Evolutionary conservation across 35 echinoderm and acorn worm species (phyloP), one percentile per base, ranked within the genome.

Genomic region (Heliocidaris erythrogramma): DNA sequence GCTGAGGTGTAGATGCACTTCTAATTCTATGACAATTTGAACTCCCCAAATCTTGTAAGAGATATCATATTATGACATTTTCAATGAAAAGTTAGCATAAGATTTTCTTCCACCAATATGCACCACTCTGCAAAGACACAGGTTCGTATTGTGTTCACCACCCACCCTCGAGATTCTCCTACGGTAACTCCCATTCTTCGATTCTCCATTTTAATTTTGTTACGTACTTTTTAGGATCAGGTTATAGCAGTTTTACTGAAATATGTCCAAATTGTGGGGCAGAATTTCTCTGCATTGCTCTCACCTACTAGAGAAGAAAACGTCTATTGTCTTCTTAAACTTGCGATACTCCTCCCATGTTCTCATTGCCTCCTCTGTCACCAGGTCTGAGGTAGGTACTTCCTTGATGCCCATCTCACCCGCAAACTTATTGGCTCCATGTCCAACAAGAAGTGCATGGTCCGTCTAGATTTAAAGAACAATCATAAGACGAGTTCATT

Each of bases 381-480:
- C 87, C 21, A 99, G 69, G 13, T 97, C 93, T 60, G 85, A 85
- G 24, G 60, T 93, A 31, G 94, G 88, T 17, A 97, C 94, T 88
- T 97, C 94, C 30, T 48, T 9, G 29, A 99, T 91, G 30, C 97
- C 97, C 96, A 96, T 96, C 94, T 96, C 93, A 65, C 88, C 95
- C 32, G 98, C 96, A 96, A 99, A 99, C 49, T 85, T 31, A 59
- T 97, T 97, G 17, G 96, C 97, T 24, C 98, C 98, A 69, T 96
- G 78, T n/a, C 98, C 98, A 48, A 90, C 98, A 32, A 99, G 88
- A 90, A 97, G 61, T 35, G 94, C 60, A 94, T 99, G 98, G 30
- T 99, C 94, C 92, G 98, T 99, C 96, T 98, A 47, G 24, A 59
- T n/a, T 31, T 85, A 94, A 21, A 78, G 27, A 78, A 18, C 6